These are phyloP conservation scores for Colinus virginianus DNA, from an alignment of 2,113 vertebrate species.

Conservation along the genomic window DNA sequence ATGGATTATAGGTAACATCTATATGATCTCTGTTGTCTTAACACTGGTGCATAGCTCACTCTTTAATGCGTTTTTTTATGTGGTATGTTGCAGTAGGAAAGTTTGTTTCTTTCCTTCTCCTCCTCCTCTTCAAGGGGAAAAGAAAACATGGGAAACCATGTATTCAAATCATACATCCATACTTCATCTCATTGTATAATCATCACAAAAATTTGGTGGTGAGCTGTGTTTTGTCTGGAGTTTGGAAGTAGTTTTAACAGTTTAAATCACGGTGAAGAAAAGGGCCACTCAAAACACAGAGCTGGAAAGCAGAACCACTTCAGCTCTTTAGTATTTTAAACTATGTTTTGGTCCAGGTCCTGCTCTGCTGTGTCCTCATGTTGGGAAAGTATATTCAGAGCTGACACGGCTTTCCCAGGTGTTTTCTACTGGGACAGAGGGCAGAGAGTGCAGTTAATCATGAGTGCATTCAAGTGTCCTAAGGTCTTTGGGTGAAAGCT, in stretches of 20 bases:
- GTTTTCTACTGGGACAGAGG: constrained; percentile 37
- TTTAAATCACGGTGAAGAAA: background rate
- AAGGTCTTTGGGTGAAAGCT: constrained; percentile 21
- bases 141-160: background rate
- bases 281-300: background rate
- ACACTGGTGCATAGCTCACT: background rate
- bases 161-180: background rate
- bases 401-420: constrained; percentile 42
- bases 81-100: background rate
- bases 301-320: background rate
- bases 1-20: background rate
- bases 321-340: background rate
- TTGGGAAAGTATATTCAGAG: background rate
- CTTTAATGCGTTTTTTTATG: background rate
- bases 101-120: background rate
- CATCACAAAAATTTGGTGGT: background rate
- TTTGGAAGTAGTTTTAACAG: background rate
- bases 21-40: too few relatives aligned
- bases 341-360: background rate
- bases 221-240: background rate
- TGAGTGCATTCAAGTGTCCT: background rate
- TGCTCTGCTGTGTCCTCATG: background rate
- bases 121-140: background rate
- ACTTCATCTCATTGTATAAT: background rate
- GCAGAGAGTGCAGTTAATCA: constrained; percentile 38